Evolutionary conservation across 2,888 invertebrate species (phyloP).

Genomic region (Rhagonycha fulva): DNA sequence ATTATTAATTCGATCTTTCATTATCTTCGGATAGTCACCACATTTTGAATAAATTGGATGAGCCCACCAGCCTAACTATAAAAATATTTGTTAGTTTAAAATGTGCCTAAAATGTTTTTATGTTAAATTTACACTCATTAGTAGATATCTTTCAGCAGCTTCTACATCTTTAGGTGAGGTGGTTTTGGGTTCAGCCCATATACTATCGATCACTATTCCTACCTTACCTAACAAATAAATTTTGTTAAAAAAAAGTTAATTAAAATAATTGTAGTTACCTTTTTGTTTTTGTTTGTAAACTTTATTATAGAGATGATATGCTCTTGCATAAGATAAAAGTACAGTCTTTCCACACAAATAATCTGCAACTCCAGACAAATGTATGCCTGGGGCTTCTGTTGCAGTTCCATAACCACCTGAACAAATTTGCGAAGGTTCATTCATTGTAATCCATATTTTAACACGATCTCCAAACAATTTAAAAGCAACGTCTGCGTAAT

Average conservation of each 20-base stretch:
- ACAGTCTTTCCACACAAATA: conserved; percentile 68
- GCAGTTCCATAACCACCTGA: conserved; percentile 46
- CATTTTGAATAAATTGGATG: conserved; percentile 55
- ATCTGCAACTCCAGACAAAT: conserved; percentile 60
- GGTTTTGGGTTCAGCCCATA: conserved; percentile 61
- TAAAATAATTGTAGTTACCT: conserved; percentile 29
- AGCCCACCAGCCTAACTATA: conserved; percentile 56
- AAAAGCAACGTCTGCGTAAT: conserved; percentile 62
- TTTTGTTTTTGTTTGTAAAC: conserved; percentile 53
- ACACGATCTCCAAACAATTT: conserved; percentile 48
- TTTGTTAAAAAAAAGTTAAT: neutral
- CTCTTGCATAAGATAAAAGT: conserved; percentile 67
- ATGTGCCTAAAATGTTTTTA: too few relatives aligned
- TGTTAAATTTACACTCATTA: conserved; percentile 59
- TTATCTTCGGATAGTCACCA: conserved; percentile 60
- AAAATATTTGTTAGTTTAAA: conserved; percentile 32
- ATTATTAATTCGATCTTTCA: conserved; percentile 54
- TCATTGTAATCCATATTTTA: conserved; percentile 61
- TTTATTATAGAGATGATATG: conserved; percentile 62
- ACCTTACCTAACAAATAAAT: conserved; percentile 61
- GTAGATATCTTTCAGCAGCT: conserved; percentile 60
- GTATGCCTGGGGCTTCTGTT: conserved; percentile 57
- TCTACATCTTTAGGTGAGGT: conserved; percentile 55
- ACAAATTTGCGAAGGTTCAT: conserved; percentile 55
- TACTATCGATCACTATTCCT: conserved; percentile 62